A percentile compares a stretch with the other conserved stretches of the same genome.
Evolutionary conservation across 2,797 vertebrate genomes (phyloP).

Genomic region (Takifugu ocellatus): DNA sequence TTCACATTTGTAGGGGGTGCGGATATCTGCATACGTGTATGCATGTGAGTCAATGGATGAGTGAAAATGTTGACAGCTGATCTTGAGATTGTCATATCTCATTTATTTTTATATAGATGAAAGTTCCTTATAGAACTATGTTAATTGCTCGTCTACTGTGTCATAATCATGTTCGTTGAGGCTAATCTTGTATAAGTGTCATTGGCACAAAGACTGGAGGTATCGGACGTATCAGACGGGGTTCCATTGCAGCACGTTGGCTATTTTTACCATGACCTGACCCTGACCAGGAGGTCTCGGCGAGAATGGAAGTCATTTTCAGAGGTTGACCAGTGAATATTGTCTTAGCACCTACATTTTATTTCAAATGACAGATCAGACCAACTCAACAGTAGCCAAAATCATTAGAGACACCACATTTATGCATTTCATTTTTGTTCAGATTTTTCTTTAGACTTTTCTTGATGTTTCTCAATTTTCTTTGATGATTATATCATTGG

Average conservation of each 20-base stretch:
- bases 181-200: slow-evolving; percentile 39
- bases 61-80: slow-evolving; percentile 40
- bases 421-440: slow-evolving; percentile 10
- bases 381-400: slow-evolving; percentile 41
- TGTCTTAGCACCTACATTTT: slow-evolving; percentile 35
- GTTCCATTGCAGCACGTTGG: background rate
- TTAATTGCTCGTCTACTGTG: slow-evolving; percentile 61
- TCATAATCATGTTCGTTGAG: slow-evolving; percentile 49
- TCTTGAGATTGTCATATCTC: slow-evolving; percentile 62
- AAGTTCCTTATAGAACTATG: slow-evolving; percentile 60
- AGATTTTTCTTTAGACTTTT: slow-evolving; percentile 10
- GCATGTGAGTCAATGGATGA: slow-evolving; percentile 35
- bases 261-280: too few species aligned
- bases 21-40: slow-evolving; percentile 32
- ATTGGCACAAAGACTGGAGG: slow-evolving; percentile 31
- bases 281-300: background rate
- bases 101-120: slow-evolving; percentile 80
- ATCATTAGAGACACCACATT: slow-evolving; percentile 24
- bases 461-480: too few species aligned
- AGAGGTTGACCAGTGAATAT: slow-evolving; percentile 28
- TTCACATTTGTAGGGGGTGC: slow-evolving; percentile 64
- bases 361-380: slow-evolving; percentile 22
- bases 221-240: background rate
- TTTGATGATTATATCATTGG: too few species aligned
- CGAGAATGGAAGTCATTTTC: slow-evolving; percentile 26